Base-by-base conservation (phyloP, 2,113 vertebrate species). In the Bungarus multicinctus region DNA sequence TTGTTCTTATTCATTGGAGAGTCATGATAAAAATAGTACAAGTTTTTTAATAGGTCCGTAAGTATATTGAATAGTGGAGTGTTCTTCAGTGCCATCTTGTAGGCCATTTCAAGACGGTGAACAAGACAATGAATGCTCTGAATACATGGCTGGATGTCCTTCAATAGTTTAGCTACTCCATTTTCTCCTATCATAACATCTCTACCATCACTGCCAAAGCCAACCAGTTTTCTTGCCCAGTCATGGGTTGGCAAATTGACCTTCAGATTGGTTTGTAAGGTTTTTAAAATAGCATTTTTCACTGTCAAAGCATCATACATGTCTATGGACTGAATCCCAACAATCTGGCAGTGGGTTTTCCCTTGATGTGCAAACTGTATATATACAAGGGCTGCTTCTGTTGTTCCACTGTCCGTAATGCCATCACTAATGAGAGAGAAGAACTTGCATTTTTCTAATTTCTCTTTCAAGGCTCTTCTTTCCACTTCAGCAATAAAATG, bases 401-500 rank as follows among this genome's bases (percentile, higher is more conserved):
- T 43, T 2, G 30, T 0, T 20, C 89, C 10, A 55, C n/a, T 47
- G 45, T 94, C 94, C 69, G 53, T 90, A 57, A 96, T 27, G 23
- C 95, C 87, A 54, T 94, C 96, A 52, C 93, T 97, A 94, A 96
- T 95, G 58, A 97, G 27, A 2, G 97, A 97, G 88, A 97, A 97
- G 87, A 97, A 97, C 69, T 97, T 96, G 92, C 96, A 97, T 91
- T 95, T 96, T 50, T 97, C 94, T 58, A 97, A 93, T 60, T 96
- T 96, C 86, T 97, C 93, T 94, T 95, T 96, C 45, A 97, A 95
- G 91, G 88, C 50, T 90, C 81, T 96, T 91, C 94, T n/a, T 94
- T 97, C 96, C 5, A 94, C 96, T 94, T 97, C 96, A 60, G 97
- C 96, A 92, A 97, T 97, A 89, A 96, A 97, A 90, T 96, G 96